Evolutionary conservation across 2,113 vertebrate species (phyloP).

Genomic region (Bujurquina vittata): DNA sequence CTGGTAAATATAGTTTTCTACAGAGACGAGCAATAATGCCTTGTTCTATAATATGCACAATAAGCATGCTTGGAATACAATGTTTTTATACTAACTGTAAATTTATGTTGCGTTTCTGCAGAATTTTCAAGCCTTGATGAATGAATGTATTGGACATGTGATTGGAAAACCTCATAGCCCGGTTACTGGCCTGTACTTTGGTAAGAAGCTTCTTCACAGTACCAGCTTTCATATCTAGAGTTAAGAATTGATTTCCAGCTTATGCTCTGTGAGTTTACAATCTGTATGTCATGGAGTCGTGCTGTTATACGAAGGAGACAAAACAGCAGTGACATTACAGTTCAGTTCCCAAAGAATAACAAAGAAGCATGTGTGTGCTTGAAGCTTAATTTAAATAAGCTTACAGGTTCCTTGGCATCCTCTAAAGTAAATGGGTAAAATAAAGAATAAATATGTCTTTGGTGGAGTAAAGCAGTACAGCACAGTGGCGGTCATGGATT

Average conservation of each 20-base stretch:
- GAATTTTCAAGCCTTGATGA: slow-evolving; percentile 98
- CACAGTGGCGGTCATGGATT: not conserved
- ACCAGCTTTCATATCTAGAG: not conserved
- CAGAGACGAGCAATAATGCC: too few relatives aligned
- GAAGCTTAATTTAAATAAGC: not conserved
- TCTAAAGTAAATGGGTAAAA: not conserved
- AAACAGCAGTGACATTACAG: not conserved
- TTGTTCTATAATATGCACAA: not conserved
- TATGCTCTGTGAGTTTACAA: slow-evolving; percentile 13
- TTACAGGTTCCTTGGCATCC: not conserved
- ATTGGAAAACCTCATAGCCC: slow-evolving; percentile 99
- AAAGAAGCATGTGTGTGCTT: not conserved
- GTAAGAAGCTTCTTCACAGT: slow-evolving; percentile 78
- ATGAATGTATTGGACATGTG: slow-evolving; percentile 98
- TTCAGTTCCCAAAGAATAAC: not conserved
- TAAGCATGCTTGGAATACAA: not conserved
- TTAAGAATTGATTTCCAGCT: not conserved
- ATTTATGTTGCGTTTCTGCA: slow-evolving; percentile 58
- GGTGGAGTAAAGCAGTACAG: not conserved
- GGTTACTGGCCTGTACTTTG: slow-evolving; percentile 93
- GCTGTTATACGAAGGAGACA: slow-evolving; percentile 10
- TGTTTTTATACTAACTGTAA: not conserved
- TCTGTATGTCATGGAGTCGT: not conserved
- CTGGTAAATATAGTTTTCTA: slow-evolving; percentile 82
- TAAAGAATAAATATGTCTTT: not conserved